Evolutionary conservation across 2,888 invertebrate species (phyloP).

Genomic region (Nomada goodeniana): DNA sequence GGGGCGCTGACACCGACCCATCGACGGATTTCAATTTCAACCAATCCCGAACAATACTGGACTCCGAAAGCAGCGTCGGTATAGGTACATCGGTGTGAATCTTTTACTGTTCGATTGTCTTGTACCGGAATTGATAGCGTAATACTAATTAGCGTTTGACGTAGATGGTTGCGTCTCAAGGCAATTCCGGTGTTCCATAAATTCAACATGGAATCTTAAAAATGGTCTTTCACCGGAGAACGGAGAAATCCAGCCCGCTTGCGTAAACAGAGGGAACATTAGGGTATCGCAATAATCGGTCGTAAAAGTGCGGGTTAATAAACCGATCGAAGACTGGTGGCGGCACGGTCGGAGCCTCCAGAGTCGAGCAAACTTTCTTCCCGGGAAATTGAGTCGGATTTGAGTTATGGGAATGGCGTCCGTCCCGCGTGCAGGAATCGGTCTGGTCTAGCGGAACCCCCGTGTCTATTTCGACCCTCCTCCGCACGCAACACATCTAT

Average conservation of each 20-base stretch:
- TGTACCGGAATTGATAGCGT: background rate
- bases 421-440: slow-evolving; percentile 66
- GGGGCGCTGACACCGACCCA: too few species aligned
- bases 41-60: background rate
- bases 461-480: slow-evolving; percentile 68
- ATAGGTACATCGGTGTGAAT: background rate
- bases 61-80: background rate
- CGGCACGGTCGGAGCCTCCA: slow-evolving; percentile 44
- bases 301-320: slow-evolving; percentile 72
- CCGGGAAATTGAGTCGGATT: slow-evolving; percentile 83
- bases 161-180: too few species aligned
- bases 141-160: too few species aligned
- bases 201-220: background rate
- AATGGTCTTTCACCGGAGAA: background rate
- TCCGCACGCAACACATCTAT: slow-evolving; percentile 72
- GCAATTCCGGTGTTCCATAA: too few species aligned
- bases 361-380: slow-evolving; percentile 76
- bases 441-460: slow-evolving; percentile 57
- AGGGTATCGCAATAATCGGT: slow-evolving; percentile 69
- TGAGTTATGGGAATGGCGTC: slow-evolving; percentile 80
- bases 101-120: background rate
- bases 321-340: slow-evolving; percentile 69
- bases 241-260: slow-evolving; percentile 21
- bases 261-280: background rate
- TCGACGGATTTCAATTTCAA: background rate